Conservation (phyloP, 2,888 invertebrate genomes). For the Bedellia somnulentella region DNA sequence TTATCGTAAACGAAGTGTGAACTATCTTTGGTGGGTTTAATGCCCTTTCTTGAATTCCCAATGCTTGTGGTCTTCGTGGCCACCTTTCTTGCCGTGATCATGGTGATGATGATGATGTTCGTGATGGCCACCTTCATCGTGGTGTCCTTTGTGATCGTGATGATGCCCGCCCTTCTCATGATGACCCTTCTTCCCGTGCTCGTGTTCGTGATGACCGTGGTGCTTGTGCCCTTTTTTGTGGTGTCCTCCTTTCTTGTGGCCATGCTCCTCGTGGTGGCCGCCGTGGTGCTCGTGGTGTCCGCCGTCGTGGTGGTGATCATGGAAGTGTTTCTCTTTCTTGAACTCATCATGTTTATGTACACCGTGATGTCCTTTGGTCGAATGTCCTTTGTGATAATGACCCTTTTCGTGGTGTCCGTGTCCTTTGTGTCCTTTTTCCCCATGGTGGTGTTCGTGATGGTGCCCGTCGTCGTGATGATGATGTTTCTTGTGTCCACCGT, state of each 20-base stretch:
- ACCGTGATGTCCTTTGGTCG: slow-evolving; percentile 83
- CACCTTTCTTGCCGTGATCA: slow-evolving; percentile 79
- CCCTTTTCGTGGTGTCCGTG: slow-evolving; percentile 61
- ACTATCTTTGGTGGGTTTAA: too few relatives aligned
- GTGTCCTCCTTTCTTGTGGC: slow-evolving; percentile 79
- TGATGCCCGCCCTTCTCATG: slow-evolving; percentile 80
- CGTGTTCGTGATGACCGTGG: slow-evolving; percentile 74
- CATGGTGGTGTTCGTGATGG: slow-evolving; percentile 66
- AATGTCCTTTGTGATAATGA: slow-evolving; percentile 80
- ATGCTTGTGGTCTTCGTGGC: slow-evolving; percentile 77
- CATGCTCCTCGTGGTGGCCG: slow-evolving; percentile 75
- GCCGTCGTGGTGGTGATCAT: slow-evolving; percentile 78
- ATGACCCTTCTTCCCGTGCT: slow-evolving; percentile 80
- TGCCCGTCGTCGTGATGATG: slow-evolving; percentile 70
- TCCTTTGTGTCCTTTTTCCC: slow-evolving; percentile 68
- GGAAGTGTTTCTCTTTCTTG: slow-evolving; percentile 86
- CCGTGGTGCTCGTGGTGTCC: slow-evolving; percentile 82
- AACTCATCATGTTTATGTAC: slow-evolving; percentile 84
- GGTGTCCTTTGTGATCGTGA: slow-evolving; percentile 78
- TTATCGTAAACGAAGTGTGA: too few relatives aligned
- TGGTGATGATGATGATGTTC: slow-evolving; percentile 76
- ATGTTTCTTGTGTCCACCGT: slow-evolving; percentile 67
- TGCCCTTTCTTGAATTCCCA: slow-evolving; percentile 71
- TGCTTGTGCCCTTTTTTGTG: slow-evolving; percentile 81
- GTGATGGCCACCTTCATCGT: slow-evolving; percentile 76